Conservation (phyloP, 2,113 vertebrate genomes). For the Xiphophorus maculatus region DNA sequence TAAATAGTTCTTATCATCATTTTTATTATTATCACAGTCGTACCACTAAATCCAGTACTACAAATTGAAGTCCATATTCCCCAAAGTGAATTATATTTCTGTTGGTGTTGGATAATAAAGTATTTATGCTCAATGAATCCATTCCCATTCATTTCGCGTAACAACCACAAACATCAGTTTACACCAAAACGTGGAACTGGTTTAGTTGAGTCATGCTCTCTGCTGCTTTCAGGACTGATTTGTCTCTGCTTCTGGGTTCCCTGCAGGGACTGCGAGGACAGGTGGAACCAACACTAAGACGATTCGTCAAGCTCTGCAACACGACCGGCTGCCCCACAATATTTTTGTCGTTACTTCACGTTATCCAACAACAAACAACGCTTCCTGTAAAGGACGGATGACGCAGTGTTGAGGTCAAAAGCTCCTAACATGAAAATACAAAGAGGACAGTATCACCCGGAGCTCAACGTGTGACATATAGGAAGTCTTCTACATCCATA, state of each 20-base stretch:
- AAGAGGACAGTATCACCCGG: constrained; percentile 8
- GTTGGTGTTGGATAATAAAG: no score
- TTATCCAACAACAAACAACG: constrained; percentile 30
- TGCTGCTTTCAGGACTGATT: constrained; percentile 6
- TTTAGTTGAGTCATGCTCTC: not conserved
- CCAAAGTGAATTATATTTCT: no score
- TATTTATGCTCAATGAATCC: not conserved
- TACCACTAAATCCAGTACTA: no score
- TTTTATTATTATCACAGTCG: no score
- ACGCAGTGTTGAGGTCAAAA: constrained; percentile 21
- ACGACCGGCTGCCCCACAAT: constrained; percentile 38
- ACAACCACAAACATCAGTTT: no score
- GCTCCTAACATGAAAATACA: constrained; percentile 28
- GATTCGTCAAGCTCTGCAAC: constrained; percentile 40
- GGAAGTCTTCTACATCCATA: constrained; percentile 42
- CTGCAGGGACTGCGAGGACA: constrained; percentile 34
- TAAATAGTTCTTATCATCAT: no score
- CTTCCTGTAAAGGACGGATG: constrained; percentile 47
- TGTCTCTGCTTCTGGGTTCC: not conserved
- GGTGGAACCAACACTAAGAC: constrained; percentile 29
- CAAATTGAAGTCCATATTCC: no score
- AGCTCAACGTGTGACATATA: constrained; percentile 28
- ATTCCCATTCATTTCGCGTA: no score
- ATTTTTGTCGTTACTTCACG: constrained; percentile 52
- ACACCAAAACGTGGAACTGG: not conserved